Conservation (phyloP, 1,140 invertebrate genomes). For the Aphidius ervi region DNA sequence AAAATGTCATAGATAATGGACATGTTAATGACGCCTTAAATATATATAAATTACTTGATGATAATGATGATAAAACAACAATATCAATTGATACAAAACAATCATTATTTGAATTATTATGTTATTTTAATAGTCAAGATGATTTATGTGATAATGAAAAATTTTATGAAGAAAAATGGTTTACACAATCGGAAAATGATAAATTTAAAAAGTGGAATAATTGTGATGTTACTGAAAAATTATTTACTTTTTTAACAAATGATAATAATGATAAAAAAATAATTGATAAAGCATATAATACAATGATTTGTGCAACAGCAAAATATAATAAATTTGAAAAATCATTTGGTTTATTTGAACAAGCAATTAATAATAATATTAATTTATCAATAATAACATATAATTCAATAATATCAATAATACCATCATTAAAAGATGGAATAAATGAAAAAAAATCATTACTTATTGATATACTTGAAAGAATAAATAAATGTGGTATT, state of each 20-base stretch:
- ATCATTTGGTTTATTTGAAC: conserved; percentile 62
- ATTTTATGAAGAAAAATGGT: conserved; percentile 74
- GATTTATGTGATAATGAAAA: conserved; percentile 49
- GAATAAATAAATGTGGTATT: conserved; percentile 59
- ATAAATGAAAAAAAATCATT: conserved; percentile 30
- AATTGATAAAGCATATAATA: conserved; percentile 49
- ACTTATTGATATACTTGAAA: conserved; percentile 56
- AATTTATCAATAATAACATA: conserved; percentile 63
- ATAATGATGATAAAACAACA: conserved; percentile 39
- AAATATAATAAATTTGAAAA: conserved; percentile 61
- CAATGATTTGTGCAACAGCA: conserved; percentile 57
- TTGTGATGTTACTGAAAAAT: conserved; percentile 21
- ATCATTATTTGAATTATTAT: conserved; percentile 74
- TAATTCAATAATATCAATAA: conserved; percentile 65
- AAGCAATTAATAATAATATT: conserved; percentile 64
- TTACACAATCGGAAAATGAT: conserved; percentile 43
- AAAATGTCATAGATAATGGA: conserved; percentile 61
- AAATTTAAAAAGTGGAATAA: conserved; percentile 25
- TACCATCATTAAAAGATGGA: conserved; percentile 59
- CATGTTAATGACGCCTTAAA: conserved; percentile 66
- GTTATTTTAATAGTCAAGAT: conserved; percentile 68
- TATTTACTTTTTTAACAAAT: conserved; percentile 42
- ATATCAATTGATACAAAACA: conserved; percentile 63
- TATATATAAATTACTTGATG: conserved; percentile 68
- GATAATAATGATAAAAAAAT: conserved; percentile 42